Conservation (phyloP, 2,113 vertebrate species). For the Ancistrus triradiatus region DNA sequence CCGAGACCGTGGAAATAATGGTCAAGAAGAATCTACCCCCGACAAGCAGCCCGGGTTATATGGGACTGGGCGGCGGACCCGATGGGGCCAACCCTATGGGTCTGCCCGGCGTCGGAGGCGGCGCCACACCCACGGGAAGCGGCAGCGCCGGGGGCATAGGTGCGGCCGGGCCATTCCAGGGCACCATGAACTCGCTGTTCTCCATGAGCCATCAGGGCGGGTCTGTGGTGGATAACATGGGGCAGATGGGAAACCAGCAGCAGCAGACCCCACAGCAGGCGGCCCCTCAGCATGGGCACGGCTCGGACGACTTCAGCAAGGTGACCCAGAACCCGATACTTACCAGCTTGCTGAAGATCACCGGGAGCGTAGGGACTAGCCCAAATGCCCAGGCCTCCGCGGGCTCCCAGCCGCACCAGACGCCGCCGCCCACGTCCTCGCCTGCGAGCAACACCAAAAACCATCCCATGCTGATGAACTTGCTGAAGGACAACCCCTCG, state of each 20-base stretch:
- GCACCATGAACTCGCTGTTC: slow-evolving; percentile 85
- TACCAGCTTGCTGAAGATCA: slow-evolving; percentile 95
- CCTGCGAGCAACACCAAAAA: slow-evolving; percentile 98
- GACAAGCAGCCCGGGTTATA: slow-evolving; percentile 88
- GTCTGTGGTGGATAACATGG: slow-evolving; percentile 58
- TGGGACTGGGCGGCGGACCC: slow-evolving; percentile 81
- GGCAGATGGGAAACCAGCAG: slow-evolving; percentile 59
- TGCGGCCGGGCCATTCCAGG: slow-evolving; percentile 56
- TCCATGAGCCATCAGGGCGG: slow-evolving; percentile 69
- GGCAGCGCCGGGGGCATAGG: slow-evolving; percentile 36
- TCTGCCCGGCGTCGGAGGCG: slow-evolving; percentile 81
- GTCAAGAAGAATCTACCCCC: slow-evolving; percentile 96
- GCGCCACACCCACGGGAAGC: slow-evolving; percentile 83
- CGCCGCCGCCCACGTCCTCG: slow-evolving; percentile 90
- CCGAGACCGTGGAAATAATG: slow-evolving; percentile 97
- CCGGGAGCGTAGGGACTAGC: slow-evolving; percentile 90
- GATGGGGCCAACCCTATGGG: slow-evolving; percentile 65
- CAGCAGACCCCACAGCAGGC: slow-evolving; percentile 54
- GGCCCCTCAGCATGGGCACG: slow-evolving; percentile 78
- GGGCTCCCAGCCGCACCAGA: slow-evolving; percentile 78
- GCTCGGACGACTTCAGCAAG: slow-evolving; percentile 91
- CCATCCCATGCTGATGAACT: slow-evolving; percentile 98
- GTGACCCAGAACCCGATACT: slow-evolving; percentile 98
- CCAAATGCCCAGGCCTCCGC: slow-evolving; percentile 78
- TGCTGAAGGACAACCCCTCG: slow-evolving; percentile 94